Evolutionary conservation across 2,797 vertebrate species (phyloP), one percentile per base, ranked within the genome.

Genomic region (Sebastes vulpes): DNA sequence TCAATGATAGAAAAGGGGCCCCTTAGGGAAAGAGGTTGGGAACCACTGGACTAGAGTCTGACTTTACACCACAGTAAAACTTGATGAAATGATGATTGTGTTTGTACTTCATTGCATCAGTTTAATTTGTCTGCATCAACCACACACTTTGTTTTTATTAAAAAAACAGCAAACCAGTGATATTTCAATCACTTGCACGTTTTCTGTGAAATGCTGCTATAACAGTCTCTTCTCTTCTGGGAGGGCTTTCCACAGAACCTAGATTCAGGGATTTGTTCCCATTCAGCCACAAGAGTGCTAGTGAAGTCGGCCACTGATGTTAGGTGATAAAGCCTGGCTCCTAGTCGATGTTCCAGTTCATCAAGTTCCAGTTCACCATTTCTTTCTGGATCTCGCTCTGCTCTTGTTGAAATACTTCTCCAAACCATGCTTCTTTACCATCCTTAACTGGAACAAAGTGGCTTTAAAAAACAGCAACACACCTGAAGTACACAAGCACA

Each of bases 391-490:
- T 80, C 23, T 16, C 0, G 2, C 21, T 29, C 7, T 38, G 6
- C 28, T 65, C 23, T 70, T 59, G 11, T 21, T 61, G 9, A 20
- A 53, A 53, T 6, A 28, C 16, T 54, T 46, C 25, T 68, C 5
- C 23, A 75, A 65, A 61, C 10, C 20, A 11, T 52, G 16, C 25
- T 60, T 46, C 42, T 46, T 32, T 31, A 54, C 7, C 26, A 25
- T n/a, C 29, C 5, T 38, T 66, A 77, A 61, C 59, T 66, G 29
- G 29, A 73, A 75, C 16, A 74, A 28, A 54, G 32, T 28, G 29
- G 25, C 42, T 20, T 0, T 0, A 52, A 73, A 72, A 70, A n/a
- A 56, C 16, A 79, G 29, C 11, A 21, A 29, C 23, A n/a, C 3
- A 64, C 26, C 5, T 65, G 48, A 38, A 20, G 23, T 42, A 66